Evolutionary conservation across 2,888 invertebrate genomes (phyloP).

Genomic region (Bugulina stolonifera): DNA sequence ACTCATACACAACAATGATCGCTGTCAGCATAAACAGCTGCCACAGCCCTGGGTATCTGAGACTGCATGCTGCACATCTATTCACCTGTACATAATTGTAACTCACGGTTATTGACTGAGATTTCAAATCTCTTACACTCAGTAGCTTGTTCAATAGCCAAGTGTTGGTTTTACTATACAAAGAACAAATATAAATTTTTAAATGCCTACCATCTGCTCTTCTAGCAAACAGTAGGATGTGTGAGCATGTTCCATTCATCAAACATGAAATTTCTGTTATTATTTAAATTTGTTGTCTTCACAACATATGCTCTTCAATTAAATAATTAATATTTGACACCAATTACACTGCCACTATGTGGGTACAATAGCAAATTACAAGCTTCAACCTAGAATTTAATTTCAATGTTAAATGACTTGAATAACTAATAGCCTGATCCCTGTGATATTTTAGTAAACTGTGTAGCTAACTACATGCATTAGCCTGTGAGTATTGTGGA

Average conservation of each 20-base stretch:
- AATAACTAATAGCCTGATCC: too few relatives aligned
- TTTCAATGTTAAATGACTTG: too few relatives aligned
- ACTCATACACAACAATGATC: too few relatives aligned
- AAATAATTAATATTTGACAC: neutral
- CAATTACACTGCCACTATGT: neutral
- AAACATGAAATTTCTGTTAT: neutral
- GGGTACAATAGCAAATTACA: too few relatives aligned
- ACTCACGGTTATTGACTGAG: conserved; percentile 17
- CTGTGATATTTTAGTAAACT: too few relatives aligned
- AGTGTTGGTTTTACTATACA: neutral
- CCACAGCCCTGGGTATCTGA: neutral
- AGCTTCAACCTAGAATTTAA: too few relatives aligned
- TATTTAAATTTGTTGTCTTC: neutral
- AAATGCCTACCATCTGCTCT: neutral
- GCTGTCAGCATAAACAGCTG: neutral
- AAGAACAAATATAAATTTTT: neutral
- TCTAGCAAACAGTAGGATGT: neutral
- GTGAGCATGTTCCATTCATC: neutral
- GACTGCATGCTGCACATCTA: neutral
- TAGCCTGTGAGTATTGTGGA: too few relatives aligned
- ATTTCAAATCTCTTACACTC: neutral
- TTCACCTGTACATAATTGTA: neutral
- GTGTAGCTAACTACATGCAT: too few relatives aligned
- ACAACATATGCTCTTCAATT: neutral
- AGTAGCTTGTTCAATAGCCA: neutral